Percentiles rank a stretch among this genome's conserved stretches.
Evolutionary conservation across 37 sponge, comb jelly and placozoan genomes (phyloP).

Genomic region (Cladorhizidae sp.): DNA sequence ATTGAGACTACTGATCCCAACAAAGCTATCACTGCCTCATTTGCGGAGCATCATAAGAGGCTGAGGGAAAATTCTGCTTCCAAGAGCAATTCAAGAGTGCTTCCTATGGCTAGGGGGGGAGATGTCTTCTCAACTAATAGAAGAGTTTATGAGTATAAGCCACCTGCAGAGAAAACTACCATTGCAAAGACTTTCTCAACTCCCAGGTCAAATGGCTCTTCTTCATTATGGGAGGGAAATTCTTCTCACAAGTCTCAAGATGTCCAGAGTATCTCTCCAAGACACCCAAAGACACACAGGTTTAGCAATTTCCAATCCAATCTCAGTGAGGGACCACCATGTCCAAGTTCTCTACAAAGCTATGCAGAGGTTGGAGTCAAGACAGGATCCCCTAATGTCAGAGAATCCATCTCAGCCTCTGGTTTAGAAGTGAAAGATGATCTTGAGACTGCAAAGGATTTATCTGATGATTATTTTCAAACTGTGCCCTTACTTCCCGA

Average conservation of each 20-base stretch:
- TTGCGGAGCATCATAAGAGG: conserved; percentile 38
- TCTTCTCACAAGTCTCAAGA: background rate
- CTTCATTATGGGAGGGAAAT: background rate
- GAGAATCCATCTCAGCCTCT: too few species aligned
- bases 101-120: background rate
- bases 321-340: too few species aligned
- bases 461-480: too few species aligned
- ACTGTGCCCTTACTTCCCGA: conserved; percentile 2
- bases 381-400: too few species aligned
- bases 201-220: background rate
- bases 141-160: too few species aligned
- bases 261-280: background rate
- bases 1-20: background rate
- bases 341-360: too few species aligned
- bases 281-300: background rate
- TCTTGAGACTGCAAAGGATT: too few species aligned
- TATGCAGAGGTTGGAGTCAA: too few species aligned
- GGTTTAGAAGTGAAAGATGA: too few species aligned
- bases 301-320: too few species aligned
- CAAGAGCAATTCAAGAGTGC: background rate
- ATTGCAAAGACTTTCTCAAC: too few species aligned
- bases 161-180: too few species aligned
- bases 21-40: conserved; percentile 31
- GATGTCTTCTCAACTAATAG: background rate
- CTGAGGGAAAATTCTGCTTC: conserved; percentile 35